Evolutionary conservation across 2,797 vertebrate genomes (phyloP).

Genomic region (Macropus fuliginosus): DNA sequence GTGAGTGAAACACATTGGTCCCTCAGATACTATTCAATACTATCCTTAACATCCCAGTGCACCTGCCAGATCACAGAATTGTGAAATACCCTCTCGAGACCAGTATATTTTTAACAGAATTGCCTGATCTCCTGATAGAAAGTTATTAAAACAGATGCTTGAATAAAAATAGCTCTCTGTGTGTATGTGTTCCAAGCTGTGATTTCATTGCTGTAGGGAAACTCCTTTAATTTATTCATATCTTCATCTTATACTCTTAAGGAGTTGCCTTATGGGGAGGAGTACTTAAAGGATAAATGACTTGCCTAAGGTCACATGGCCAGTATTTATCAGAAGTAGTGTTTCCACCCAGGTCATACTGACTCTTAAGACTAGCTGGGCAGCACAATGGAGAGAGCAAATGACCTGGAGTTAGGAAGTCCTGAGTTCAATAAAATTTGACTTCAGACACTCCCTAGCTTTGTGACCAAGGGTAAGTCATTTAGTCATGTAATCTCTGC

Average conservation of each 20-base stretch:
- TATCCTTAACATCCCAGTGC: not conserved
- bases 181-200: not conserved
- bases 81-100: conserved; percentile 24
- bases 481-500: not conserved
- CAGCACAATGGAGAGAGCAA: not conserved
- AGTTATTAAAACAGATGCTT: conserved; percentile 8
- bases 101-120: conserved; percentile 37
- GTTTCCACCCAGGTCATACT: not conserved
- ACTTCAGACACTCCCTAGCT: not conserved
- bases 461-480: not conserved
- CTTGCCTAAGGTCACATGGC: not conserved
- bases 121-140: conserved; percentile 36
- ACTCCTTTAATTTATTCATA: not conserved
- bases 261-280: not conserved
- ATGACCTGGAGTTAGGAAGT: not conserved
- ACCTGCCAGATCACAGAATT: conserved; percentile 35
- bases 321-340: not conserved
- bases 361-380: not conserved
- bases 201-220: not conserved
- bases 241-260: not conserved
- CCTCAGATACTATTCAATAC: conserved; percentile 8
- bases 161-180: not conserved
- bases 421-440: not conserved
- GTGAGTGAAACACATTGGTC: not conserved
- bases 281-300: not conserved